phyloP scores from a whole-genome alignment of 2,113 vertebrate genomes.

The Natator depressus region DNA sequence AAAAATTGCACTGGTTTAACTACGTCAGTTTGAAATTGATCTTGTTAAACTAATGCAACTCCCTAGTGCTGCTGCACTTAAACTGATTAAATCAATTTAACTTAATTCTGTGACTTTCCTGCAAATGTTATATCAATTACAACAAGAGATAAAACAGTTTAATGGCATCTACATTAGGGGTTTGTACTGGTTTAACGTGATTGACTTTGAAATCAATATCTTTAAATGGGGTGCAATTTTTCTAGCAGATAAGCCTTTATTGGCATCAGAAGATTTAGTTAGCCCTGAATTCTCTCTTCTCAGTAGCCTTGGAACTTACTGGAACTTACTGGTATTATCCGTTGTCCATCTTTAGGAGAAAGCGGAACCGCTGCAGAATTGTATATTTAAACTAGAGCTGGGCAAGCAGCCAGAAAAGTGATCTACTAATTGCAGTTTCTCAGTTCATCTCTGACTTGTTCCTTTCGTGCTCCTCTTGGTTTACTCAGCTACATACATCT shows the following conservation, averaged over 20 bases:
- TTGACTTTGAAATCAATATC: background rate
- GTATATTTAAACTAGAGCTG: background rate
- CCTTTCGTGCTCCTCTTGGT: no score
- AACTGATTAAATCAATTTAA: background rate
- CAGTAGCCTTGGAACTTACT: background rate
- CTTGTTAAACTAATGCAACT: background rate
- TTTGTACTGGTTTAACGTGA: background rate
- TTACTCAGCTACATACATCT: background rate
- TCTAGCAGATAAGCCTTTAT: background rate
- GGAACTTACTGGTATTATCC: background rate
- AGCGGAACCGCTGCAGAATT: background rate
- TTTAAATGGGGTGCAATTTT: background rate
- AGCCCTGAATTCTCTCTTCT: background rate
- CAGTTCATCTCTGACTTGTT: background rate
- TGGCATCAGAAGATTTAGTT: background rate
- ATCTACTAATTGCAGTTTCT: background rate
- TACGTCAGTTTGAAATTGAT: background rate
- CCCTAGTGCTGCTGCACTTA: background rate
- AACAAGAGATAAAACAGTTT: background rate
- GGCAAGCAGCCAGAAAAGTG: background rate
- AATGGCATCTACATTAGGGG: background rate
- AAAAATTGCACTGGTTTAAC: background rate
- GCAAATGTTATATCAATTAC: background rate
- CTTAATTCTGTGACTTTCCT: background rate
- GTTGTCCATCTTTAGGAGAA: background rate